These are phyloP conservation scores for Ptychadena robeensis DNA, from an alignment of 2,797 vertebrate genomes.

Conservation along the genomic window DNA sequence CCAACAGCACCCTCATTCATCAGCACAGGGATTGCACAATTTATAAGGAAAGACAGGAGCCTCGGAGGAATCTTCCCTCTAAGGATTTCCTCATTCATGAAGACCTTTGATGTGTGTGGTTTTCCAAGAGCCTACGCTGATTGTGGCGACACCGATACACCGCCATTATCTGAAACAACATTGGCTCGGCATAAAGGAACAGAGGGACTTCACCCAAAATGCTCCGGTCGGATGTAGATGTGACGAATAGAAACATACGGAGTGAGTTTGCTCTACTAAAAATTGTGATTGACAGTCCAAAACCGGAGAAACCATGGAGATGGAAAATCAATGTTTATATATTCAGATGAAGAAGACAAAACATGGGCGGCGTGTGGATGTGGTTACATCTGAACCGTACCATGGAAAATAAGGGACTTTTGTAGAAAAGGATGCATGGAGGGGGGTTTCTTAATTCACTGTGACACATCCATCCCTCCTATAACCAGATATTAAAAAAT, in stretches of 20 bases:
- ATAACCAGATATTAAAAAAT: too few relatives aligned
- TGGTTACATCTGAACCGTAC: conserved; percentile 1
- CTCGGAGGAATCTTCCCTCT: neutral
- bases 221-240: neutral
- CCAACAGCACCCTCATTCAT: neutral
- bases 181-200: neutral
- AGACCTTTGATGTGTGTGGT: conserved; percentile 37
- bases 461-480: neutral
- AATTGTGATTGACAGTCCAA: conserved; percentile 23
- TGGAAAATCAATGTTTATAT: conserved; percentile 36
- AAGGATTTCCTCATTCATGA: conserved; percentile 14
- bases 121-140: conserved; percentile 37
- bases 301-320: neutral
- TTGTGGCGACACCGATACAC: conserved; percentile 19
- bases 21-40: neutral
- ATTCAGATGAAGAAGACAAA: conserved; percentile 21
- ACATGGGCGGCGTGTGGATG: neutral
- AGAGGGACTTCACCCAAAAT: neutral
- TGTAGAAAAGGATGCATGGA: neutral
- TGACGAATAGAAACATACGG: conserved; percentile 2
- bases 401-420: neutral
- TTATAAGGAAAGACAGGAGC: conserved; percentile 4
- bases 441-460: neutral
- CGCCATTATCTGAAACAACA: conserved; percentile 28
- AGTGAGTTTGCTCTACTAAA: conserved; percentile 3